Conservation (phyloP, 2,797 vertebrate species). For the Falco naumanni region DNA sequence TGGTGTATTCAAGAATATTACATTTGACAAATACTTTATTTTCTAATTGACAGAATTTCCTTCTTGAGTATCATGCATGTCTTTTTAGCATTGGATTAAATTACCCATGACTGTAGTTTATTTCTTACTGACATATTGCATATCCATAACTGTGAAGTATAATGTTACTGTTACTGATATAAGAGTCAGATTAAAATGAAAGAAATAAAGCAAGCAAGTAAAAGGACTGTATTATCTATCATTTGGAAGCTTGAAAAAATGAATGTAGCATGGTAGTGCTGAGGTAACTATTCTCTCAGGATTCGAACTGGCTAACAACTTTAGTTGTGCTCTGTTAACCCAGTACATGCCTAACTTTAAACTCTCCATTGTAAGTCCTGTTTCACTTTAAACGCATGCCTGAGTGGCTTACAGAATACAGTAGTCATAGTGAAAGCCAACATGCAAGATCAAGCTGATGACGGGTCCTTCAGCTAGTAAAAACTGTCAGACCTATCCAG, state of each 20-base stretch:
- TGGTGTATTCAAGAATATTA: constrained; percentile 17
- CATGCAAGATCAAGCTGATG: background rate
- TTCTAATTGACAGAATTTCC: constrained; percentile 43
- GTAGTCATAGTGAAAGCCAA: background rate
- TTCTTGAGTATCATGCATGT: background rate
- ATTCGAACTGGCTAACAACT: background rate
- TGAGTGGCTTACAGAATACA: background rate
- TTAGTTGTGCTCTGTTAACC: background rate
- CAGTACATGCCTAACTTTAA: background rate
- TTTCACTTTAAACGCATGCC: background rate
- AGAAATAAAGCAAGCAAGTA: background rate
- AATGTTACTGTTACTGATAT: background rate
- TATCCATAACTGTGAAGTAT: background rate
- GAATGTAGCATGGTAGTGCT: background rate
- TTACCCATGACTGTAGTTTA: background rate
- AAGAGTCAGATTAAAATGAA: background rate
- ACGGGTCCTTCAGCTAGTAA: background rate
- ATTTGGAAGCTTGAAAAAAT: background rate
- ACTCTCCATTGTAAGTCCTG: background rate
- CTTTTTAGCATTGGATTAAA: background rate
- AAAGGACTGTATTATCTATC: background rate
- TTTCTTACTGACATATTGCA: background rate
- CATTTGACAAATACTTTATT: constrained; percentile 28
- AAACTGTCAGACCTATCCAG: background rate
- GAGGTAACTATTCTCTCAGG: background rate